Percentiles rank a stretch among this genome's conserved stretches.
These are phyloP conservation scores for Malacosoma neustria DNA, from an alignment of 2,888 invertebrate species.

Conservation along the genomic window DNA sequence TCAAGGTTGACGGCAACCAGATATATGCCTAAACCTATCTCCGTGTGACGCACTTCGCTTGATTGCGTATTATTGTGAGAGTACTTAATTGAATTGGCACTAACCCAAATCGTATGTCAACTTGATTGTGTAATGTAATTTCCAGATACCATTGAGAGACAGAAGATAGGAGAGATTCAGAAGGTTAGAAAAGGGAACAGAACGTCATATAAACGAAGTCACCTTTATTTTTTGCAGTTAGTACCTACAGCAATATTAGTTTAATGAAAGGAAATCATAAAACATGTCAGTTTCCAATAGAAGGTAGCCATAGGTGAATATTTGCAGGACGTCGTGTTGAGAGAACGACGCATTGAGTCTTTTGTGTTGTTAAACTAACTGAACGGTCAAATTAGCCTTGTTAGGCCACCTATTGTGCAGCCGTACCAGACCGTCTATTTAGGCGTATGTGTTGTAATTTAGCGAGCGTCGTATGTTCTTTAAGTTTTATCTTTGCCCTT, in stretches of 20 bases:
- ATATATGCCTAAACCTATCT: not conserved
- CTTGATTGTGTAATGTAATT: too few species aligned
- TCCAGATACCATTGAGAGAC: too few species aligned
- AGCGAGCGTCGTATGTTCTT: too few species aligned
- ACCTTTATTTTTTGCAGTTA: too few species aligned
- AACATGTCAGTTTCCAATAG: conserved; percentile 30
- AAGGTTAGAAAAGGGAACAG: too few species aligned
- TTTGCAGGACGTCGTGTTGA: conserved; percentile 49
- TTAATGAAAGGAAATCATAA: conserved; percentile 32
- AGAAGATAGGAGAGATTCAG: too few species aligned
- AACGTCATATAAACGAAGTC: too few species aligned
- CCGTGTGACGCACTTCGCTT: not conserved
- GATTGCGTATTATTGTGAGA: not conserved
- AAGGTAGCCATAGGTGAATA: conserved; percentile 26
- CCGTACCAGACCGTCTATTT: too few species aligned
- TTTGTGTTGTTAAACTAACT: conserved; percentile 54
- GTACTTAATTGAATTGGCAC: not conserved
- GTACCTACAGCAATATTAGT: too few species aligned
- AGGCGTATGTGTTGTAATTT: too few species aligned
- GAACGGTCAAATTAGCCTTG: conserved; percentile 49
- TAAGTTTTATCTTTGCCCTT: too few species aligned
- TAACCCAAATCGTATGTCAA: not conserved
- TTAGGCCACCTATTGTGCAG: conserved; percentile 42
- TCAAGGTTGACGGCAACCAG: not conserved
- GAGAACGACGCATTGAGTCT: conserved; percentile 45